Evolutionary conservation across 2,888 invertebrate genomes (phyloP).

Genomic region (Tetranychus truncatus): DNA sequence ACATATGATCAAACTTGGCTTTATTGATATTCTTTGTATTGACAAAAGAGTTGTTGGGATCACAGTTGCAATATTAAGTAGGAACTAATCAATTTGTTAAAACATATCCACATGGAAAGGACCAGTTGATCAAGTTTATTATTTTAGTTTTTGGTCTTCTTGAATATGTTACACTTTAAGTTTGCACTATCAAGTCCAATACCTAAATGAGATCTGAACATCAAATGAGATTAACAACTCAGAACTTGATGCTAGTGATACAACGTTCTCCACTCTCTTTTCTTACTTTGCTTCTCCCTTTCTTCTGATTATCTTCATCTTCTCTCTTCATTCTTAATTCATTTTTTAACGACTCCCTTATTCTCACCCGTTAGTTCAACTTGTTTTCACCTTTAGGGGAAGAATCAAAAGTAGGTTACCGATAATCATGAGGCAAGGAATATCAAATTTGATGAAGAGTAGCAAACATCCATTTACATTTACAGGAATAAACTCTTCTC

Average conservation of each 20-base stretch:
- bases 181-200: neutral
- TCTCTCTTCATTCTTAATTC: neutral
- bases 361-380: neutral
- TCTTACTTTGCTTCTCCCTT: neutral
- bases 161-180: neutral
- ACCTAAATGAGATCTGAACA: neutral
- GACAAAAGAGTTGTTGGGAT: no score
- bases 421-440: neutral
- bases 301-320: neutral
- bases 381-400: neutral
- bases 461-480: neutral
- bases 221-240: neutral
- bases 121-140: no score
- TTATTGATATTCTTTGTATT: no score
- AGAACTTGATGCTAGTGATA: neutral
- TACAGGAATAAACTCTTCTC: neutral
- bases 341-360: neutral
- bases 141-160: no score
- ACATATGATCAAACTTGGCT: no score
- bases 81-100: no score
- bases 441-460: conserved; percentile 1
- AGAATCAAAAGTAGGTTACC: neutral
- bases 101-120: no score
- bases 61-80: no score
- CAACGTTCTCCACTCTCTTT: neutral